phyloP scores from a whole-genome alignment of 2,888 invertebrate genomes.

The Agapostemon virescens region DNA sequence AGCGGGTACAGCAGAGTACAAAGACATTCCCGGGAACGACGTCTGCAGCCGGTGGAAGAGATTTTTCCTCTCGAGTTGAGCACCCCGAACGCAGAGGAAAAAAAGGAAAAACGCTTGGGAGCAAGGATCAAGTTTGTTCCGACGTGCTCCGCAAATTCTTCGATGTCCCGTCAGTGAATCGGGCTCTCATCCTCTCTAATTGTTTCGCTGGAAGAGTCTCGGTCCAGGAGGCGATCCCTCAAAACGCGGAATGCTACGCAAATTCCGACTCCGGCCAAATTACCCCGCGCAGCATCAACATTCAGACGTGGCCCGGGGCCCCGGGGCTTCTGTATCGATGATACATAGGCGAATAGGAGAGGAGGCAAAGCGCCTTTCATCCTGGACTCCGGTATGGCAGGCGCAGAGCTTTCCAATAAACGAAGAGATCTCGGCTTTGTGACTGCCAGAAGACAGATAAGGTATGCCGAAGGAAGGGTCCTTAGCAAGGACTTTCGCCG shows the following conservation, averaged over 20 bases:
- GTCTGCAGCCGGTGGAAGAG: not conserved
- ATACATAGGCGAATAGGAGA: constrained; percentile 47
- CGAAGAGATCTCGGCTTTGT: constrained; percentile 72
- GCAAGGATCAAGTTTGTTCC: not conserved
- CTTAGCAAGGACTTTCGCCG: constrained; percentile 57
- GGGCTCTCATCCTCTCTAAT: constrained; percentile 43
- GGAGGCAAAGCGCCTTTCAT: constrained; percentile 60
- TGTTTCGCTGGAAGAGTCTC: constrained; percentile 40
- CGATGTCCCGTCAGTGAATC: not conserved
- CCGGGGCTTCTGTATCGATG: constrained; percentile 62
- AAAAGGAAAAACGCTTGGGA: not conserved
- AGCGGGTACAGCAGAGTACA: not conserved
- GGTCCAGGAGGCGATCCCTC: constrained; percentile 40
- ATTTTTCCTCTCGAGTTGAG: not conserved
- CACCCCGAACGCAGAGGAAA: not conserved
- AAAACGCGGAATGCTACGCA: constrained; percentile 58
- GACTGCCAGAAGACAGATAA: constrained; percentile 72
- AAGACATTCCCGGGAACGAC: not conserved
- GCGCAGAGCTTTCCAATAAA: constrained; percentile 72
- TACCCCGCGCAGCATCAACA: constrained; percentile 58
- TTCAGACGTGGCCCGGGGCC: constrained; percentile 42
- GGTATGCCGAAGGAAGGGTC: constrained; percentile 67
- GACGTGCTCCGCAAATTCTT: constrained; percentile 18
- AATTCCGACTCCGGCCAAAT: constrained; percentile 57
- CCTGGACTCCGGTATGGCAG: constrained; percentile 48